Percentiles rank a stretch among this genome's conserved stretches.
phyloP scores from a whole-genome alignment of 2,888 invertebrate genomes.

The Cantharis rustica region DNA sequence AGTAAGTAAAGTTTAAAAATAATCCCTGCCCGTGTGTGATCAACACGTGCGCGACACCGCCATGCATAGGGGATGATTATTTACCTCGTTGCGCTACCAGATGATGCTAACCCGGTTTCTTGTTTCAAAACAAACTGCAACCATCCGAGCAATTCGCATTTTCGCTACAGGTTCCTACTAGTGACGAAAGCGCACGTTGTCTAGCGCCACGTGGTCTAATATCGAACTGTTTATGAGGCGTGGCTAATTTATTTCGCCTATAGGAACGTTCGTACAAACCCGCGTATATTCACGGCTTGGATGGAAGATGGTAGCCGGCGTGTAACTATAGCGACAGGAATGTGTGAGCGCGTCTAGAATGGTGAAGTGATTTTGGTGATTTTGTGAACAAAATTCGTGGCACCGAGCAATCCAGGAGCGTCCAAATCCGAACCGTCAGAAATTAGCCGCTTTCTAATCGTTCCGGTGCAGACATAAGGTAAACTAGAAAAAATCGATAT shows the following conservation, averaged over 20 bases:
- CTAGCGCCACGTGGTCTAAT: constrained; percentile 23
- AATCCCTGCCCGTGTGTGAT: not conserved
- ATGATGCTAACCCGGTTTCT: not conserved
- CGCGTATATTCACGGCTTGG: constrained; percentile 31
- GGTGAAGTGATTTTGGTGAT: not conserved
- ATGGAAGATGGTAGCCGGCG: constrained; percentile 11
- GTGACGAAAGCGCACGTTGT: constrained; percentile 5
- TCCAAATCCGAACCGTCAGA: not conserved
- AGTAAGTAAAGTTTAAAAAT: constrained; percentile 58
- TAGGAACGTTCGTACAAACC: constrained; percentile 27
- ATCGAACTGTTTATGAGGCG: constrained; percentile 33
- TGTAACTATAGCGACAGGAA: constrained; percentile 8
- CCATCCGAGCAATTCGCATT: not conserved
- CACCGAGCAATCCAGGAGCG: not conserved
- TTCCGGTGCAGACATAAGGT: not conserved
- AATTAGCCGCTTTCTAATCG: not conserved
- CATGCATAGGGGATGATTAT: not conserved
- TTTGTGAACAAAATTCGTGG: not conserved
- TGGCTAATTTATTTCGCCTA: constrained; percentile 30
- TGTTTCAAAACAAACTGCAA: not conserved
- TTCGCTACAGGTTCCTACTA: not conserved
- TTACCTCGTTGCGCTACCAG: not conserved
- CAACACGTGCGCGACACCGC: not conserved
- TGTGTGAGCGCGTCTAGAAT: constrained; percentile 11
- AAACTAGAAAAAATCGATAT: not conserved